Evolutionary conservation across 2,888 invertebrate species (phyloP).

Genomic region (Resseliella maxima): DNA sequence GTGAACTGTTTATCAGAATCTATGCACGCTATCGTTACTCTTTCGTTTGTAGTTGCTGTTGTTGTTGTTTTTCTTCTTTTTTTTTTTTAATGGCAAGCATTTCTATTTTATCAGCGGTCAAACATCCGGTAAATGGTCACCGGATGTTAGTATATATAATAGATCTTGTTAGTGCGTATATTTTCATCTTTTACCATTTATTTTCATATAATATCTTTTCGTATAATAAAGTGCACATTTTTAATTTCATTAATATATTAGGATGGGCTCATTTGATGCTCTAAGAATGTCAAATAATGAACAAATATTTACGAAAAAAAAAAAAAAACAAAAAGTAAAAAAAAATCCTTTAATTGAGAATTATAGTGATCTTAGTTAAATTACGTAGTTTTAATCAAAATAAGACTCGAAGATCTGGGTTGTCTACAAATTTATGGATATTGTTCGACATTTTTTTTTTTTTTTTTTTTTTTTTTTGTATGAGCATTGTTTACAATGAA

Average conservation of each 20-base stretch:
- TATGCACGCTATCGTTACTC: slow-evolving; percentile 33
- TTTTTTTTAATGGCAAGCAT: slow-evolving; percentile 27
- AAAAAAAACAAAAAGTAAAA: no score
- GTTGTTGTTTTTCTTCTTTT: background rate
- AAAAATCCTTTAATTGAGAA: no score
- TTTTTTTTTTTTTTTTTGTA: background rate
- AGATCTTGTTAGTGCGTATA: slow-evolving; percentile 43
- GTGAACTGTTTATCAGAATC: slow-evolving; percentile 42
- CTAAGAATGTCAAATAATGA: no score
- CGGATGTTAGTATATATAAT: slow-evolving; percentile 56
- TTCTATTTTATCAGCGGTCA: slow-evolving; percentile 47
- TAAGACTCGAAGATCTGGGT: no score
- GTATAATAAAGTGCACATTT: background rate
- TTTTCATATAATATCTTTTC: background rate
- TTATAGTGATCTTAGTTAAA: no score
- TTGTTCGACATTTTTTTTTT: background rate
- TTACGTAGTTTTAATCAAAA: no score
- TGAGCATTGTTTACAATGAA: background rate
- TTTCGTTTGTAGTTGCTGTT: background rate
- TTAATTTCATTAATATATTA: background rate
- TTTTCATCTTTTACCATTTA: background rate
- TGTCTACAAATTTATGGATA: background rate
- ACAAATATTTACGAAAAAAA: no score
- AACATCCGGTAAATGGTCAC: slow-evolving; percentile 56
- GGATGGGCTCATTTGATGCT: background rate